Percentiles rank a stretch among this genome's conserved stretches.
Conservation (phyloP, 2,888 invertebrate species). For the Automeris io region DNA sequence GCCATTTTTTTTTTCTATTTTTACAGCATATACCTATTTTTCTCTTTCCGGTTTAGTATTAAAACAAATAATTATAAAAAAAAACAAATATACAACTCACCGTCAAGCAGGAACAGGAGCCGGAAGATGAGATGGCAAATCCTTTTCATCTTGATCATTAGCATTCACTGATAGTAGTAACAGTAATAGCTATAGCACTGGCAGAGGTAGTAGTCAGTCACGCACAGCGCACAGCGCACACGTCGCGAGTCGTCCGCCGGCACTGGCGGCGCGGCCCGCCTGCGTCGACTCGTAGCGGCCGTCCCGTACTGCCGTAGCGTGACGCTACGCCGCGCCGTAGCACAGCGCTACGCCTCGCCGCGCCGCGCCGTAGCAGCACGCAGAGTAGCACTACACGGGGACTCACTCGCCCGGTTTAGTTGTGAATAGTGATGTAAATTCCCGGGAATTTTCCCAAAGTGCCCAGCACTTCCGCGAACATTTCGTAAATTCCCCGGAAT, state of each 20-base stretch:
- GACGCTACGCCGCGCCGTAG: not conserved
- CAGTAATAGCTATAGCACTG: too few species aligned
- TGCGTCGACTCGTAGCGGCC: conserved; percentile 4
- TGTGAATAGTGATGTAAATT: too few species aligned
- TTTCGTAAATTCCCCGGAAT: too few species aligned
- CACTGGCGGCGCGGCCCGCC: conserved; percentile 3
- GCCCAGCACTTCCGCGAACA: too few species aligned
- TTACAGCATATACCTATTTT: not conserved
- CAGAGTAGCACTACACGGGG: conserved; percentile 25
- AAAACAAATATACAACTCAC: conserved; percentile 29
- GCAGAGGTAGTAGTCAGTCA: too few species aligned
- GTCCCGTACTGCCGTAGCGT: not conserved
- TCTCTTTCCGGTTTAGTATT: not conserved
- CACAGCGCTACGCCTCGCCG: conserved; percentile 2
- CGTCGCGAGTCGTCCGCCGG: conserved; percentile 7
- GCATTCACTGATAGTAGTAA: too few species aligned
- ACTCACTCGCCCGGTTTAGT: too few species aligned
- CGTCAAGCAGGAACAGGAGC: conserved; percentile 61
- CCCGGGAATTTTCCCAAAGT: too few species aligned
- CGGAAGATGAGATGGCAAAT: conserved; percentile 63
- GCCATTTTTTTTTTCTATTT: not conserved
- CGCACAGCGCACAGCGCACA: not conserved
- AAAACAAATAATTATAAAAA: not conserved
- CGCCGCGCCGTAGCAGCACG: conserved; percentile 10
- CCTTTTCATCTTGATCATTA: conserved; percentile 64